Evolutionary conservation across 2,888 invertebrate species (phyloP), one percentile per base, ranked within the genome.

Genomic region (Eutolmus rufibarbis): DNA sequence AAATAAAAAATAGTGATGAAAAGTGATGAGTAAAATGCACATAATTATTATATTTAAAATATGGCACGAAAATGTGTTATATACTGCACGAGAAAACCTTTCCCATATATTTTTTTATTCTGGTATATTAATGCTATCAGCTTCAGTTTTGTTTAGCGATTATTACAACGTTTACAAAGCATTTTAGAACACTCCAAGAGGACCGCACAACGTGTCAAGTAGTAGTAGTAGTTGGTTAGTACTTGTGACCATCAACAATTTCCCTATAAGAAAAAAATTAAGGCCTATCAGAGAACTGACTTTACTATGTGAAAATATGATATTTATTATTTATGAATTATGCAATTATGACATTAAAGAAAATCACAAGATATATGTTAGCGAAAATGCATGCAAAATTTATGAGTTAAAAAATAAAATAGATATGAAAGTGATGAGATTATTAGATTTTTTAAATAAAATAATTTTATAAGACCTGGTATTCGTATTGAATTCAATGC

Each of bases 181-280:
- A 37, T 8, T 57, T 82, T 37, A 57, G 82, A 82, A 82, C 51
- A 57, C 34, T 82, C 82, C 82, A 23, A 82, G 28, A 28, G 66
- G 57, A 82, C 82, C 82, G 82, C 51, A 79, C 12, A 23, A 66
- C 34, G 74, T 74, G 81, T 43, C 31, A 40, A 76, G 76, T 77
- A 81, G 40, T 84, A 87, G 43, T 46, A 51, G 77, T 74, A 85
- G 74, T 40, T 85, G 40, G 78, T 82, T 81, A 88, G 88, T 87
- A 88, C 19, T 76, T 88, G 87, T 86, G 88, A 88, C 81, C 66
- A 87, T 87, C 87, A 88, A 88, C 88, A 88, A 78, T 31, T 74
- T 56, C 74, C 85, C 85, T 85, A 85, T 74, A 85, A 85, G 74
- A 85, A 46, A 85, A 85, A 74, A 74, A 84, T 74, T 66, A 84